Conservation (phyloP, 1,140 invertebrate species). For the Stegodyphus mimosarum region DNA sequence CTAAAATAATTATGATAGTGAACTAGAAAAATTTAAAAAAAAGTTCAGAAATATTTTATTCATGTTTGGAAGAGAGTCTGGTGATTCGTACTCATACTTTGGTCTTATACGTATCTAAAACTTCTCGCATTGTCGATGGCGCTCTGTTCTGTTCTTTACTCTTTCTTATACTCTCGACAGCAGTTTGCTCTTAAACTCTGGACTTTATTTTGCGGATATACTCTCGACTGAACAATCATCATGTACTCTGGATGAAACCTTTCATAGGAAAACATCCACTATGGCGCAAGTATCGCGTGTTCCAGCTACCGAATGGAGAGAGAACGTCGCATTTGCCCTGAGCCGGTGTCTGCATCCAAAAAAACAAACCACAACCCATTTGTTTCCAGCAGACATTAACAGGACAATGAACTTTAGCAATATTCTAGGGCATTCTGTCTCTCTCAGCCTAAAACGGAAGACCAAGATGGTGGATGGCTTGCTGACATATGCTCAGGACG, state of each 20-base stretch:
- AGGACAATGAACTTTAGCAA: conserved; percentile 32
- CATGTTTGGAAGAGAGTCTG: too few relatives aligned
- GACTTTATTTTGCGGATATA: neutral
- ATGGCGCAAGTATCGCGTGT: neutral
- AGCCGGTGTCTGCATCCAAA: conserved; percentile 60
- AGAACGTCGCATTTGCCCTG: conserved; percentile 57
- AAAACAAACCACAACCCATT: conserved; percentile 59
- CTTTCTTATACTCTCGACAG: too few relatives aligned
- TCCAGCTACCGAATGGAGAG: conserved; percentile 14
- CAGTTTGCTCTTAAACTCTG: too few relatives aligned
- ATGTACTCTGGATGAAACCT: neutral
- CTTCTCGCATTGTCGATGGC: too few relatives aligned
- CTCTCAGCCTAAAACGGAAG: conserved; percentile 45
- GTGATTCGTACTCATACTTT: too few relatives aligned
- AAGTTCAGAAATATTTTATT: too few relatives aligned
- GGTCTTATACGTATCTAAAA: too few relatives aligned
- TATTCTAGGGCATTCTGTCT: too few relatives aligned
- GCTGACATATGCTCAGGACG: neutral
- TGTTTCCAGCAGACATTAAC: conserved; percentile 58
- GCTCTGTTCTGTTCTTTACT: too few relatives aligned
- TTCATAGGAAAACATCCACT: conserved; percentile 36
- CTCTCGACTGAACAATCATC: neutral
- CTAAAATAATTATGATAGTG: too few relatives aligned
- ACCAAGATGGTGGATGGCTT: conserved; percentile 20
- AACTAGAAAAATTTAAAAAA: too few relatives aligned